Percentiles rank a stretch among this genome's conserved stretches.
phyloP scores from a whole-genome alignment of 2,113 vertebrate species.

The Mobula hypostoma region DNA sequence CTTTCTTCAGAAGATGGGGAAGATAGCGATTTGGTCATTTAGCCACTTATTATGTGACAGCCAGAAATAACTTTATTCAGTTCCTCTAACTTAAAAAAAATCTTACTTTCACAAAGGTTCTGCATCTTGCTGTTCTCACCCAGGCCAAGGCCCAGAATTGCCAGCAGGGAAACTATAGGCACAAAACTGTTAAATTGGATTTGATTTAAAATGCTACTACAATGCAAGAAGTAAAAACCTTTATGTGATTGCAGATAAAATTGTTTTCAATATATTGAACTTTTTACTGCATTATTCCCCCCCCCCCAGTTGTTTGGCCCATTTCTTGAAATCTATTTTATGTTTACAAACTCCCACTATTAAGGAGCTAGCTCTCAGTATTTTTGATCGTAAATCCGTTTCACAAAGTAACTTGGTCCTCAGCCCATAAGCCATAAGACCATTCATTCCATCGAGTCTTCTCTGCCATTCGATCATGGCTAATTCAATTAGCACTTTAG shows the following conservation, averaged over 20 bases:
- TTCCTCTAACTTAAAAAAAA: neutral
- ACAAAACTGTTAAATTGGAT: neutral
- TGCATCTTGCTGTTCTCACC: neutral
- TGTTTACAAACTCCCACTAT: neutral
- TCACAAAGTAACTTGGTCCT: neutral
- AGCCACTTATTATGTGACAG: neutral
- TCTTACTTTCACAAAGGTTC: neutral
- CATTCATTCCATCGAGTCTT: no score
- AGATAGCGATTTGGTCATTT: neutral
- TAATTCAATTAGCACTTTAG: no score
- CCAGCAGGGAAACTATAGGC: neutral
- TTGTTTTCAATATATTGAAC: neutral
- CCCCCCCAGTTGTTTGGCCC: neutral
- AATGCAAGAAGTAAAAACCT: neutral
- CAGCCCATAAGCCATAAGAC: neutral
- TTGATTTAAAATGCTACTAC: neutral
- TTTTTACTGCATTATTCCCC: neutral
- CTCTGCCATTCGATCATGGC: no score
- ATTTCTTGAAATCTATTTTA: neutral
- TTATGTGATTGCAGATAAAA: neutral
- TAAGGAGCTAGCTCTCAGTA: neutral
- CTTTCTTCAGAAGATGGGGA: no score
- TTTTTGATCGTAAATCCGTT: neutral
- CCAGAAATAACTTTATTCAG: neutral
- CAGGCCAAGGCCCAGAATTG: neutral